phyloP scores from a whole-genome alignment of 2,888 invertebrate species.

The Oscheius sp. region DNA sequence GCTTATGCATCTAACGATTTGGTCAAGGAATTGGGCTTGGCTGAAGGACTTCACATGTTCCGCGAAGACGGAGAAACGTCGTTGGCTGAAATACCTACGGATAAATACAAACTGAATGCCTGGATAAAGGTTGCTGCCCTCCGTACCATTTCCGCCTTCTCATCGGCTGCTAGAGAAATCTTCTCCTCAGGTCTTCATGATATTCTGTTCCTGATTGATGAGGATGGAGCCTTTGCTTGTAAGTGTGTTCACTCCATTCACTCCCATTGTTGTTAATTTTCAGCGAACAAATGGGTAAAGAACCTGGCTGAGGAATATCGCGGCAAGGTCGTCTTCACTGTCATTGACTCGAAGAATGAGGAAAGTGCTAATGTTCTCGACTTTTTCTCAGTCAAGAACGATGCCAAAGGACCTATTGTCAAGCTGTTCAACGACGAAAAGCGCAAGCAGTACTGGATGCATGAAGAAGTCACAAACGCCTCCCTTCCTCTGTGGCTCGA shows the following conservation, averaged over 20 bases:
- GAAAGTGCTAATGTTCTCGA: constrained; percentile 19
- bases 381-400: constrained; percentile 33
- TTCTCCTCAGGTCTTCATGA: constrained; percentile 36
- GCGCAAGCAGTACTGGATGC: constrained; percentile 22
- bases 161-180: constrained; percentile 36
- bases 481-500: constrained; percentile 10
- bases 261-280: background rate
- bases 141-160: constrained; percentile 34
- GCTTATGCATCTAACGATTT: background rate
- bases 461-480: background rate
- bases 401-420: constrained; percentile 3
- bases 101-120: background rate
- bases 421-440: constrained; percentile 30
- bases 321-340: constrained; percentile 34
- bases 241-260: background rate
- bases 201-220: constrained; percentile 37
- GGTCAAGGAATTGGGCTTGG: background rate
- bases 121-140: constrained; percentile 23
- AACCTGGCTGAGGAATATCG: constrained; percentile 28
- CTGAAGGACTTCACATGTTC: constrained; percentile 22
- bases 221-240: background rate
- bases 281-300: constrained; percentile 23
- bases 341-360: constrained; percentile 33
- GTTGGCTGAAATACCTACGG: background rate
- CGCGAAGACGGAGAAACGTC: constrained; percentile 4